Evolutionary conservation across 2,888 invertebrate species (phyloP).

Genomic region (Margaritifera margaritifera): DNA sequence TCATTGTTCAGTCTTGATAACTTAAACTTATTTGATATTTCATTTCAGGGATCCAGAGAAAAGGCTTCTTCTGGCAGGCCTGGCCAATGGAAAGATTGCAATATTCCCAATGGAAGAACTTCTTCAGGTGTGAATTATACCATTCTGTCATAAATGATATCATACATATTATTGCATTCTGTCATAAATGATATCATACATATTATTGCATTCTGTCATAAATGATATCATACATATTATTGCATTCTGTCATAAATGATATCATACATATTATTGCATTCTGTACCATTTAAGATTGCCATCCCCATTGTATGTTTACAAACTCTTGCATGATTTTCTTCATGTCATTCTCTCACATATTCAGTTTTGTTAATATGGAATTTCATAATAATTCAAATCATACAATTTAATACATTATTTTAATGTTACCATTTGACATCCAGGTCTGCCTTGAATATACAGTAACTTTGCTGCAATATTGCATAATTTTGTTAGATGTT

Average conservation of each 20-base stretch:
- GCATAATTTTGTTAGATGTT: no score
- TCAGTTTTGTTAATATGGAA: no score
- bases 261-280: not conserved
- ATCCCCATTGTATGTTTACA: no score
- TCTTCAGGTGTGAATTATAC: conserved; percentile 40
- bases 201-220: not conserved
- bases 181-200: not conserved
- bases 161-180: not conserved
- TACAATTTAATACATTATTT: no score
- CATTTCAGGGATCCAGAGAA: conserved; percentile 24
- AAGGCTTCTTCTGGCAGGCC: conserved; percentile 58
- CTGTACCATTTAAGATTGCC: no score
- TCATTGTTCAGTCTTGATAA: no score
- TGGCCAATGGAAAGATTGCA: conserved; percentile 62
- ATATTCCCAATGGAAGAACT: conserved; percentile 56
- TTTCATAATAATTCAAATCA: no score
- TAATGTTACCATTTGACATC: no score
- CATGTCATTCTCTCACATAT: no score
- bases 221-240: not conserved
- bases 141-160: not conserved
- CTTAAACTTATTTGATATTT: not conserved
- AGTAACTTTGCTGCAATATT: no score
- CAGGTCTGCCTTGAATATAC: no score
- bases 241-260: not conserved
- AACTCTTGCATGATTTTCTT: no score